phyloP scores from a whole-genome alignment of 2,888 invertebrate genomes.

The Drepana falcataria region DNA sequence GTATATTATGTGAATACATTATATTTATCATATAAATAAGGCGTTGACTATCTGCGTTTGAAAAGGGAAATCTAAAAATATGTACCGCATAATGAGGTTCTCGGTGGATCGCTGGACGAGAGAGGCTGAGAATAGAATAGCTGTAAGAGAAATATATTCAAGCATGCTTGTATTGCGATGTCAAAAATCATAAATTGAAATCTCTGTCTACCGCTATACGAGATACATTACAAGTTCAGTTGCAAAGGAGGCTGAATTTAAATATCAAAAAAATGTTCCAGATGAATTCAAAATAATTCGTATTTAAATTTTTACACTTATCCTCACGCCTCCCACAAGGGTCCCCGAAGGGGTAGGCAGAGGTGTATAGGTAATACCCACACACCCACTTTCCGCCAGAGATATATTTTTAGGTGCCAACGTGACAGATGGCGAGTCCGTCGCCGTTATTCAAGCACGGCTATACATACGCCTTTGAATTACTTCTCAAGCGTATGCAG shows the following conservation, averaged over 20 bases:
- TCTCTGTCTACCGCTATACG: not conserved
- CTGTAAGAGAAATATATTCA: not conserved
- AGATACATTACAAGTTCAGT: not conserved
- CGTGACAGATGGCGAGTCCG: too few relatives aligned
- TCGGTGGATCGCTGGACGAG: not conserved
- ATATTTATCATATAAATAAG: not conserved
- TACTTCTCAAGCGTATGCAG: too few relatives aligned
- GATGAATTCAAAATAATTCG: too few relatives aligned
- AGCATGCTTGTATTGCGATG: not conserved
- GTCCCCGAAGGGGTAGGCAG: too few relatives aligned
- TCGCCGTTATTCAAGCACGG: too few relatives aligned
- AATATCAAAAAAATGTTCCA: too few relatives aligned
- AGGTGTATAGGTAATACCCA: too few relatives aligned
- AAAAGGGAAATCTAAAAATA: not conserved
- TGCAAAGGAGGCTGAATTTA: not conserved
- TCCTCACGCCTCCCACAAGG: too few relatives aligned
- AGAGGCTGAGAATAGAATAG: not conserved
- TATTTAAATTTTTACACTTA: too few relatives aligned
- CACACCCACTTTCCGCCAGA: too few relatives aligned
- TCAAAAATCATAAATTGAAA: not conserved
- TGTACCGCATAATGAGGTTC: not conserved
- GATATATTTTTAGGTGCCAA: too few relatives aligned
- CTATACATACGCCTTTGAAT: too few relatives aligned
- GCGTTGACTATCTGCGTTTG: not conserved
- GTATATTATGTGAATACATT: not conserved